phyloP scores from a whole-genome alignment of 2,113 vertebrate species.

The Neofelis nebulosa region DNA sequence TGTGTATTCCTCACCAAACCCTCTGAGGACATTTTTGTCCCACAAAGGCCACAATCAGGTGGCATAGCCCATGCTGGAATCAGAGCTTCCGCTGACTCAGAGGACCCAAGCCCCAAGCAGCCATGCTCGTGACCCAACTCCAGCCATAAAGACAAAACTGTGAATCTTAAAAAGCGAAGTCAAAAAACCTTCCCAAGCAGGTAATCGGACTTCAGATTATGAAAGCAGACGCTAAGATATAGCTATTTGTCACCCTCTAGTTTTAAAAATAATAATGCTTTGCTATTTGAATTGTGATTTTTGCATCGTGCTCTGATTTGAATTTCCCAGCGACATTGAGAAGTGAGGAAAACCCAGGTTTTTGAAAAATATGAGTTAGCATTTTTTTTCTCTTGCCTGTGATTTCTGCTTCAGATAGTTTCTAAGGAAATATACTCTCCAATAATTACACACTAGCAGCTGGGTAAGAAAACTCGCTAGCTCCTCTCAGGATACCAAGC shows the following conservation, averaged over 20 bases:
- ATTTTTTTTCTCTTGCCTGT: conserved; percentile 15
- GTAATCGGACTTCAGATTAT: neutral
- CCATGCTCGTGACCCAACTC: neutral
- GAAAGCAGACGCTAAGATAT: neutral
- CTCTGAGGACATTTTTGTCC: neutral
- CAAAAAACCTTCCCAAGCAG: neutral
- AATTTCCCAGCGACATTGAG: neutral
- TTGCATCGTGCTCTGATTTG: conserved; percentile 34
- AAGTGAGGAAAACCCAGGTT: neutral
- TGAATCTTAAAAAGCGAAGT: neutral
- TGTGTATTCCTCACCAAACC: neutral
- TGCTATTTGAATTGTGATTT: neutral
- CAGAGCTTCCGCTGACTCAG: neutral
- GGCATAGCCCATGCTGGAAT: neutral
- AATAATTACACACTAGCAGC: neutral
- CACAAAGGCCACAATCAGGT: neutral
- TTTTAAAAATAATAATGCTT: conserved; percentile 5
- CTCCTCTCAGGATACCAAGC: neutral
- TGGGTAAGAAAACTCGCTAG: neutral
- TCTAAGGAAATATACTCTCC: neutral
- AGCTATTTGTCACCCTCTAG: neutral
- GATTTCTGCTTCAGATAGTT: neutral
- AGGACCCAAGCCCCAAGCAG: neutral
- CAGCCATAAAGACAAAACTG: neutral
- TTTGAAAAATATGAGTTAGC: neutral